Percentiles rank a stretch among this genome's conserved stretches.
Evolutionary conservation across 2,888 invertebrate species (phyloP).

Genomic region (Zele albiditarsus): DNA sequence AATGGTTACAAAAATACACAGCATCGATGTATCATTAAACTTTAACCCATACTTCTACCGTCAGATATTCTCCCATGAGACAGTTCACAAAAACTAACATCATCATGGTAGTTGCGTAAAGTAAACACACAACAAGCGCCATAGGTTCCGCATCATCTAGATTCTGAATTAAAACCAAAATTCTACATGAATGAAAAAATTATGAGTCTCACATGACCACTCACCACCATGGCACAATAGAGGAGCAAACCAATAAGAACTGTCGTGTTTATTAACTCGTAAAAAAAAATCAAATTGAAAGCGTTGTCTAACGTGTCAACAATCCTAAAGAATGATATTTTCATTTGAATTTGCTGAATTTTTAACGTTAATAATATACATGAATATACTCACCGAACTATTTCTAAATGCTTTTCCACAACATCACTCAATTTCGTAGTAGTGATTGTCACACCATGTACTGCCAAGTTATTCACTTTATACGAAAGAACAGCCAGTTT

Average conservation of each 20-base stretch:
- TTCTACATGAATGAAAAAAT: background rate
- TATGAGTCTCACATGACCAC: conserved; percentile 6
- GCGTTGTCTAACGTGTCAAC: conserved; percentile 34
- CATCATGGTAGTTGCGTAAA: conserved; percentile 44
- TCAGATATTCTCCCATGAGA: conserved; percentile 53
- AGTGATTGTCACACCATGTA: background rate
- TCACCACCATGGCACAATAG: conserved; percentile 43
- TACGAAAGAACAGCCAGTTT: conserved; percentile 40
- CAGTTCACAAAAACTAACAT: conserved; percentile 54
- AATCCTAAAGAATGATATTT: conserved; percentile 29
- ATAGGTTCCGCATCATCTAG: conserved; percentile 32
- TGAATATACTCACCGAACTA: conserved; percentile 35
- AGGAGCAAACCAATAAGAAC: conserved; percentile 40
- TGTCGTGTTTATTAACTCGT: conserved; percentile 41
- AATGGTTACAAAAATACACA: background rate
- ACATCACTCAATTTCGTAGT: conserved; percentile 32
- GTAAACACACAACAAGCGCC: conserved; percentile 38
- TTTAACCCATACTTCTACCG: conserved; percentile 48
- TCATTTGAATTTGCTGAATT: background rate
- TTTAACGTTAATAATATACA: background rate
- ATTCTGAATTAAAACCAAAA: conserved; percentile 35
- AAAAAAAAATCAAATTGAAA: conserved; percentile 40
- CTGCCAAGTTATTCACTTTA: conserved; percentile 37
- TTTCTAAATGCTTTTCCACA: conserved; percentile 28
- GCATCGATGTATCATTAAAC: conserved; percentile 15